These are phyloP conservation scores for Synanceia verrucosa DNA, from an alignment of 2,797 vertebrate species.

Conservation along the genomic window DNA sequence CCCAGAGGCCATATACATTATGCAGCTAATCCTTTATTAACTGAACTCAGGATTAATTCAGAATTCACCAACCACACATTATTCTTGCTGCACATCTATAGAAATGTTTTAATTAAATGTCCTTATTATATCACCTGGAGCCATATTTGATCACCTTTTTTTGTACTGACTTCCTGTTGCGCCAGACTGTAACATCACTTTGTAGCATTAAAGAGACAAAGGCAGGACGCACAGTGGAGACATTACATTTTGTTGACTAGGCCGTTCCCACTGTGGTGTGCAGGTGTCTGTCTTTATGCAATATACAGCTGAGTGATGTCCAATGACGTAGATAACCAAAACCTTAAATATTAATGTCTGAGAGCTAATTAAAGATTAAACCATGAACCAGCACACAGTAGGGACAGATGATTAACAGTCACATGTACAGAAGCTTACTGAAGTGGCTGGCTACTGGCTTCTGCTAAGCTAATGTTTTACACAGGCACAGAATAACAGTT, in stretches of 20 bases:
- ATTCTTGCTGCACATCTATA: not conserved
- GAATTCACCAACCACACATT: constrained; percentile 13
- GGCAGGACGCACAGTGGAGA: not conserved
- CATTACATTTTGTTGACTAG: not conserved
- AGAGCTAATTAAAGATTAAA: not conserved
- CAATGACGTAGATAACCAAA: not conserved
- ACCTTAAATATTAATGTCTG: not conserved
- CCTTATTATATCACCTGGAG: not conserved
- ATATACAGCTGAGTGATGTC: not conserved
- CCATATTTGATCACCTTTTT: not conserved
- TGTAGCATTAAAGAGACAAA: not conserved
- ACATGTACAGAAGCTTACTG: not conserved
- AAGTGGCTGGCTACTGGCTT: no score
- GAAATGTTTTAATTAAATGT: constrained; percentile 22
- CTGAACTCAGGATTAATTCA: constrained; percentile 35
- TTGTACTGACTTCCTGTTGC: constrained; percentile 44
- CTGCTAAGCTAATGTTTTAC: not conserved
- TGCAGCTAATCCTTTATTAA: constrained; percentile 52
- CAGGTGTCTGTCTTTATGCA: not conserved
- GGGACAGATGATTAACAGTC: not conserved
- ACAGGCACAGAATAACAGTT: constrained; percentile 7
- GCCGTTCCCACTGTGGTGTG: not conserved
- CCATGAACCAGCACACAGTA: not conserved
- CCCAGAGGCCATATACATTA: constrained; percentile 49
- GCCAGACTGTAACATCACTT: constrained; percentile 18